Base-by-base conservation (phyloP, 2,113 vertebrate species). In the Daubentonia madagascariensis region DNA sequence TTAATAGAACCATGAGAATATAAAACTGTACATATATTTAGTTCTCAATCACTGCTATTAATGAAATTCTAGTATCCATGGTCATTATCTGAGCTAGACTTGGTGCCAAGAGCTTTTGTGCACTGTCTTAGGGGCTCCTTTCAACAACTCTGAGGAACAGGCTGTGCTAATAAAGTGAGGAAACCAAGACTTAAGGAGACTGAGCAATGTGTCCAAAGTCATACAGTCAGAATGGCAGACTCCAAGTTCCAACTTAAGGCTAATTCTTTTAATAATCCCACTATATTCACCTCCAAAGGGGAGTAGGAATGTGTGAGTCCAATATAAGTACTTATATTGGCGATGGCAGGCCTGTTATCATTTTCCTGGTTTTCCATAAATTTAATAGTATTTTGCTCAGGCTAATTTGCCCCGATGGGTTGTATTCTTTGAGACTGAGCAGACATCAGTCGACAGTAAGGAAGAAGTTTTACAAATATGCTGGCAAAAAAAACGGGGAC, bases 321-420 rank as follows among this genome's bases (percentile, higher is more conserved):
- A 81, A 18, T n/a, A 12, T 80, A 72, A 76, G 23, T 23, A 73
- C 48, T 59, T 65, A 14, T 1, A 54, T 4, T 37, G 10, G 14
- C 59, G 13, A 85, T 6, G 32, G 1, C 22, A 45, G 17, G 7
- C 16, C 23, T 95, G 25, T 43, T 30, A 54, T 11, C 45, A 61
- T 86, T 96, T 92, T 70, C 22, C 20, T 50, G 45, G 78, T 81
- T 94, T 76, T 89, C 40, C 43, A 83, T 91, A 57, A 76, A 84
- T 57, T 81, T 75, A 20, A 16, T 45, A 93, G 3, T 57, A 84
- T 88, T 89, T 96, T 90, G 30, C 12, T 40, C 30, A 70, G 25
- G 22, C 17, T 81, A 4, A 76, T 78, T 84, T 92, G 32, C 8
- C 17, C 30, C 50, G 35, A 0, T 52, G 32, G 22, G 20, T 65